phyloP scores from a whole-genome alignment of 2,113 vertebrate genomes.

The Aplodontia rufa region DNA sequence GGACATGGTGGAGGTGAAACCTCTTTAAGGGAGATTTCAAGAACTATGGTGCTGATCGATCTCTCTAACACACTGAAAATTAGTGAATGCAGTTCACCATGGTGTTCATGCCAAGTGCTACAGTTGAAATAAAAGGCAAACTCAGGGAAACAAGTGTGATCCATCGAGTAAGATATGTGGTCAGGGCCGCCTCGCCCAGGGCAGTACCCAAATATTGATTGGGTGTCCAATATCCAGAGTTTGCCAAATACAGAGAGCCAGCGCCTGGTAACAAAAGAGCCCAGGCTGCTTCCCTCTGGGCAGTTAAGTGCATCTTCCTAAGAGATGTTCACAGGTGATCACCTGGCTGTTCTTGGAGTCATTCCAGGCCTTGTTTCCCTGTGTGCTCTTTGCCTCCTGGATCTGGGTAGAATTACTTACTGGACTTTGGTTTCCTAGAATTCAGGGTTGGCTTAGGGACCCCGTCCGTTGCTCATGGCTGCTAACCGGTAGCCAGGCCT shows the following conservation, averaged over 20 bases:
- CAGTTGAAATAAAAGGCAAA: slow-evolving; percentile 4
- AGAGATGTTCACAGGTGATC: slow-evolving; percentile 70
- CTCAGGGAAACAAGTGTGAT: not conserved
- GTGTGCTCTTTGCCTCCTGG: not conserved
- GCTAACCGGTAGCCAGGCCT: slow-evolving; percentile 74
- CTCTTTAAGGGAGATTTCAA: too few species aligned
- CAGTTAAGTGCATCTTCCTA: slow-evolving; percentile 68
- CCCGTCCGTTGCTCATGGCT: slow-evolving; percentile 31
- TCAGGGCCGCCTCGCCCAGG: not conserved
- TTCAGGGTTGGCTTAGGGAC: slow-evolving; percentile 18
- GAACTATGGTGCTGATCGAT: slow-evolving; percentile 20
- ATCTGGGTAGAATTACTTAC: slow-evolving; percentile 9
- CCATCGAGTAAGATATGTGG: too few species aligned
- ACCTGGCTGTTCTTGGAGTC: slow-evolving; percentile 73
- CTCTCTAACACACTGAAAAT: too few species aligned
- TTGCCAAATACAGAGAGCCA: slow-evolving; percentile 78
- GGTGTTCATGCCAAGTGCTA: not conserved
- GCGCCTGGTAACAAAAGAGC: slow-evolving; percentile 76
- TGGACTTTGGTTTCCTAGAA: slow-evolving; percentile 63
- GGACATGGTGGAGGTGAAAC: not conserved
- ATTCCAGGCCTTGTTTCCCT: not conserved
- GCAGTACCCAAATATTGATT: slow-evolving; percentile 83
- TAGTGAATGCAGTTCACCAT: not conserved
- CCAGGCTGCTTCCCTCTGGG: slow-evolving; percentile 35
- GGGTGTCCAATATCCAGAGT: slow-evolving; percentile 80